phyloP scores from a whole-genome alignment of 2,888 invertebrate genomes.

The Yponomeuta cagnagella region DNA sequence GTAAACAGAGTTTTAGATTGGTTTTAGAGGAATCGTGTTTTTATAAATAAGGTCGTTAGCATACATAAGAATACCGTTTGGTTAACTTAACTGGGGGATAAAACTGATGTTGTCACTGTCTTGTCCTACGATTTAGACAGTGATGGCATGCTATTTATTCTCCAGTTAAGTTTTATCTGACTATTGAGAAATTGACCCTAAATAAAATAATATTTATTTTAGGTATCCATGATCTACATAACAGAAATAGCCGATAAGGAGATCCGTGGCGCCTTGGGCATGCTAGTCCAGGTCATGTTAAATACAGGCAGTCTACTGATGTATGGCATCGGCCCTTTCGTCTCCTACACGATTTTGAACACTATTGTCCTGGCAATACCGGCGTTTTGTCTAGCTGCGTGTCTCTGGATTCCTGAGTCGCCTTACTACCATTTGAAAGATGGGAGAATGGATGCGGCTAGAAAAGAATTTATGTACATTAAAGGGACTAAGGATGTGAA shows the following conservation, averaged over 20 bases:
- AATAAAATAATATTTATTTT: conserved; percentile 16
- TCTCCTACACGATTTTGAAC: conserved; percentile 60
- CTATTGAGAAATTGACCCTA: no score
- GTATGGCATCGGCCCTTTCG: conserved; percentile 65
- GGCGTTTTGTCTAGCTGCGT: conserved; percentile 57
- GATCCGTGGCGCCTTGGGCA: conserved; percentile 63
- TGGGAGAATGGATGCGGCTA: conserved; percentile 61
- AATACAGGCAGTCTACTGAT: conserved; percentile 61
- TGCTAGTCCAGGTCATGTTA: conserved; percentile 66
- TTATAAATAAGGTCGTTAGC: no score
- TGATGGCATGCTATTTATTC: no score
- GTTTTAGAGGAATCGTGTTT: no score
- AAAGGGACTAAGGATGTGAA: conserved; percentile 60
- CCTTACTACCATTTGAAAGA: conserved; percentile 77
- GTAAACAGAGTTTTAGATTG: no score
- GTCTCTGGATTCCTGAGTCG: conserved; percentile 77
- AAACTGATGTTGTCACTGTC: no score
- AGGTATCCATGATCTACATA: conserved; percentile 71
- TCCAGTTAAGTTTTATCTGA: no score
- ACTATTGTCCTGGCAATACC: conserved; percentile 64
- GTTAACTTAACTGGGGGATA: no score
- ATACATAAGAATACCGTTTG: not conserved
- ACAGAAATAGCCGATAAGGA: conserved; percentile 73
- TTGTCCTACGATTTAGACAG: no score
- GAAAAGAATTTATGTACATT: conserved; percentile 53